These are phyloP conservation scores for Merops nubicus DNA, from an alignment of 2,113 vertebrate genomes.

Conservation along the genomic window DNA sequence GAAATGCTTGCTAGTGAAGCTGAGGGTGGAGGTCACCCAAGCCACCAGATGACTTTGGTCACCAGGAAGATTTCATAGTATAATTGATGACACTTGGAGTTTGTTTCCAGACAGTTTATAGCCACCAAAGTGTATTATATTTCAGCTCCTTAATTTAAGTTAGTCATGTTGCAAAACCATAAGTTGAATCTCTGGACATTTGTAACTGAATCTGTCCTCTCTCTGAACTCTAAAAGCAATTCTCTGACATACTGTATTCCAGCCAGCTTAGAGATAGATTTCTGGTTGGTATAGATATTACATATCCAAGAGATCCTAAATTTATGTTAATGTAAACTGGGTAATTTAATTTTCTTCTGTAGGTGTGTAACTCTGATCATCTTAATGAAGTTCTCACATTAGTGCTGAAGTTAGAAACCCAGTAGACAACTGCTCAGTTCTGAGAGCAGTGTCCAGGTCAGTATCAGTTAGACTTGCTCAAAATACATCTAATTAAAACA, in stretches of 20 bases:
- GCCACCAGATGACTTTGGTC: background rate
- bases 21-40: background rate
- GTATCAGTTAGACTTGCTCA: background rate
- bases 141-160: background rate
- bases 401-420: background rate
- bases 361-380: background rate
- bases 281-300: background rate
- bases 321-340: background rate
- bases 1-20: background rate
- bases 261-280: background rate
- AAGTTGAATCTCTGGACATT: background rate
- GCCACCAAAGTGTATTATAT: background rate
- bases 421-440: background rate
- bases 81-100: background rate
- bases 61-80: background rate
- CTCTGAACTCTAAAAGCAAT: background rate
- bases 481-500: background rate
- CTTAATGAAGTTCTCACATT: background rate
- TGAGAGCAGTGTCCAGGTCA: background rate
- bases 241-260: background rate
- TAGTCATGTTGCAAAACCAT: constrained; percentile 7
- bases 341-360: background rate
- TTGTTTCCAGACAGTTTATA: background rate
- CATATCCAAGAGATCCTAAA: background rate
- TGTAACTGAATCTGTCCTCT: constrained; percentile 1